A percentile compares a stretch with the other conserved stretches of the same genome.
Conservation (phyloP, 1,140 invertebrate species). For the Limonius californicus region DNA sequence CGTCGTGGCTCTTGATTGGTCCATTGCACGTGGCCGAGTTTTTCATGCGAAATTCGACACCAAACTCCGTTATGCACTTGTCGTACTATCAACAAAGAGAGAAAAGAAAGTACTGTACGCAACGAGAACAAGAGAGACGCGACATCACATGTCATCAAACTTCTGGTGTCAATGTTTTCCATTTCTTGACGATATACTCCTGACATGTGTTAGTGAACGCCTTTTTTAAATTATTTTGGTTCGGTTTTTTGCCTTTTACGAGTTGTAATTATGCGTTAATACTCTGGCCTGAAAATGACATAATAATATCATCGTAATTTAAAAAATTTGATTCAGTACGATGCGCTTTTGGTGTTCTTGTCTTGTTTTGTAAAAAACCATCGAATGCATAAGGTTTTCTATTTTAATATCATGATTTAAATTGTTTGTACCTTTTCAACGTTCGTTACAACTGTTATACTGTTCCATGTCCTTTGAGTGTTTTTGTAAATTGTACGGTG, state of each 20-base stretch:
- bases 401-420: too few relatives aligned
- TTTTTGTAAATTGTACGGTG: too few relatives aligned
- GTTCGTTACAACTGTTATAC: too few relatives aligned
- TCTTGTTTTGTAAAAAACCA: too few relatives aligned
- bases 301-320: too few relatives aligned
- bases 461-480: too few relatives aligned
- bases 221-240: background rate
- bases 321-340: background rate
- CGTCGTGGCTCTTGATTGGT: background rate
- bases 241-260: background rate
- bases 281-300: too few relatives aligned
- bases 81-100: background rate
- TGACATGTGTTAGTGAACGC: background rate
- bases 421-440: too few relatives aligned
- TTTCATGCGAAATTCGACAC: background rate
- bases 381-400: too few relatives aligned
- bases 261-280: background rate
- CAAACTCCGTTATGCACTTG: background rate
- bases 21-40: background rate
- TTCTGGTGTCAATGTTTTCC: background rate
- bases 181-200: too few relatives aligned
- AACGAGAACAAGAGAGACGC: background rate
- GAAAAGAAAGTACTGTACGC: too few relatives aligned
- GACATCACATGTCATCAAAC: background rate
- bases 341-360: too few relatives aligned